phyloP scores from a whole-genome alignment of 2,888 invertebrate species.

The Napeogenes sylphis region DNA sequence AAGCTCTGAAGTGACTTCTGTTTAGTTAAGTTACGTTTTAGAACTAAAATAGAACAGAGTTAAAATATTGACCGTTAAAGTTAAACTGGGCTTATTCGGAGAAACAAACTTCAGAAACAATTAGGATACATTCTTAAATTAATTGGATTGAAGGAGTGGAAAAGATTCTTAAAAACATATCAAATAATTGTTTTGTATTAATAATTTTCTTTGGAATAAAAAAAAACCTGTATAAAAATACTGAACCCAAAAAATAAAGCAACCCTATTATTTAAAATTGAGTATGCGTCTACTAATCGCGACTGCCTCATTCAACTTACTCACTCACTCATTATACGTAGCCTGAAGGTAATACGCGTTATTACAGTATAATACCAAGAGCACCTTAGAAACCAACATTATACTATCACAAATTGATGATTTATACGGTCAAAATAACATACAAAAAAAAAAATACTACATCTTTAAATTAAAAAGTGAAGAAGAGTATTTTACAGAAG shows the following conservation, averaged over 20 bases:
- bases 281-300: constrained; percentile 23
- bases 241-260: constrained; percentile 22
- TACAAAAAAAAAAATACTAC: background rate
- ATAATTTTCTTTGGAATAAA: no score
- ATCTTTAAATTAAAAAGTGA: no score
- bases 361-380: constrained; percentile 17
- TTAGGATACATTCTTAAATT: background rate
- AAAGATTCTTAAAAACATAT: background rate
- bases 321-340: constrained; percentile 21
- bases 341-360: constrained; percentile 19
- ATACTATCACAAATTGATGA: constrained; percentile 1
- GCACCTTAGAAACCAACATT: constrained; percentile 10
- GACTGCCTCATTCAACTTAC: constrained; percentile 18
- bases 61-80: background rate
- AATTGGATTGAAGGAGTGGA: background rate
- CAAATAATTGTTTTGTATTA: no score
- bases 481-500: no score
- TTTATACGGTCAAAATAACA: background rate
- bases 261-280: constrained; percentile 28
- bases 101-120: background rate
- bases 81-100: background rate
- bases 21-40: background rate
- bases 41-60: background rate
- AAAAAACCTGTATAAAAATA: background rate
- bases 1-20: background rate